Evolutionary conservation across 2,113 vertebrate genomes (phyloP).

Genomic region (Notarius quadriscutis): DNA sequence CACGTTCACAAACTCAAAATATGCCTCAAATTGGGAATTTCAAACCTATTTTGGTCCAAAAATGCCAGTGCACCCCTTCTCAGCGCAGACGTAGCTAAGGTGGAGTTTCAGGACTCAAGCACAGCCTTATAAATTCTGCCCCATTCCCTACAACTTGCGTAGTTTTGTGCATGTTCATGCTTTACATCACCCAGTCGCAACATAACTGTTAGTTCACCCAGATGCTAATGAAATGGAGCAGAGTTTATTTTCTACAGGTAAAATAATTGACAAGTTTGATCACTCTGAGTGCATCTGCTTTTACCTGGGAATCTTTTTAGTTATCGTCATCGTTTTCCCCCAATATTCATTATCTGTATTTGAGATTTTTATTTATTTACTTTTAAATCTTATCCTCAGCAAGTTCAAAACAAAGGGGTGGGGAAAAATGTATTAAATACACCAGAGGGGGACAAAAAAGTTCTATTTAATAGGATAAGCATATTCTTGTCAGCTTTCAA

Average conservation of each 20-base stretch:
- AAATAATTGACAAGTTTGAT: background rate
- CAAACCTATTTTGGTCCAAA: background rate
- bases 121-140: background rate
- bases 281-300: background rate
- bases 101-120: background rate
- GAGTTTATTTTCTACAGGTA: background rate
- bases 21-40: no score
- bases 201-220: background rate
- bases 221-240: background rate
- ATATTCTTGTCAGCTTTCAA: background rate
- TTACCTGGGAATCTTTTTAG: background rate
- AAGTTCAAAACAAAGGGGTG: background rate
- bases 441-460: background rate
- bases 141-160: background rate
- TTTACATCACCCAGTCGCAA: background rate
- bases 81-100: background rate
- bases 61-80: background rate
- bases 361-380: background rate
- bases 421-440: background rate
- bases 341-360: background rate
- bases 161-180: background rate
- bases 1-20: no score
- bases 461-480: background rate
- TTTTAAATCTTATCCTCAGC: background rate
- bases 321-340: background rate